These are phyloP conservation scores for Heloderma charlesbogerti DNA, from an alignment of 2,113 vertebrate species.

Conservation along the genomic window DNA sequence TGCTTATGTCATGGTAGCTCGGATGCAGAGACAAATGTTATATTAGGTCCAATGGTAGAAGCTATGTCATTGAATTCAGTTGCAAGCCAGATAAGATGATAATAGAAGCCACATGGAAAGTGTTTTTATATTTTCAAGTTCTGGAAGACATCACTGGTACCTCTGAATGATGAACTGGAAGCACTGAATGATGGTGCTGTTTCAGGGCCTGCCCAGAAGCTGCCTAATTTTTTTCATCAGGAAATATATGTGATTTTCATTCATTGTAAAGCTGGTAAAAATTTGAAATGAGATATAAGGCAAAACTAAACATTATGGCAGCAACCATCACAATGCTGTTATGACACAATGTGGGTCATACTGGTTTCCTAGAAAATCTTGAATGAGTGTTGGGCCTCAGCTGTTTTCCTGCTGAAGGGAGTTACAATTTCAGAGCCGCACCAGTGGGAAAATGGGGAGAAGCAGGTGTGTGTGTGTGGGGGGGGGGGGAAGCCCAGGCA, in stretches of 20 bases:
- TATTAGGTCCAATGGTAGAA: neutral
- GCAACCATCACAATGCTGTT: neutral
- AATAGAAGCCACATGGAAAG: neutral
- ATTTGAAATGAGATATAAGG: neutral
- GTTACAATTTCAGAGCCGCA: neutral
- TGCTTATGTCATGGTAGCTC: neutral
- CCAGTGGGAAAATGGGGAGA: neutral
- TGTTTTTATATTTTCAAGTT: neutral
- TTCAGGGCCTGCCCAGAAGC: too few relatives aligned
- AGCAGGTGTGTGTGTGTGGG: neutral
- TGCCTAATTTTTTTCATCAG: neutral
- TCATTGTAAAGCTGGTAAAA: neutral
- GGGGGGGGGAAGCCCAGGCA: neutral
- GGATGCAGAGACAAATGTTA: neutral
- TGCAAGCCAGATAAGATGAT: neutral
- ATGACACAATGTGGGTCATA: neutral
- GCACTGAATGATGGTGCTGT: too few relatives aligned
- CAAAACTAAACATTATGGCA: neutral
- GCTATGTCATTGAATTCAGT: neutral
- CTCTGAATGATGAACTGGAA: neutral
- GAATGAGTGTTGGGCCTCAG: too few relatives aligned
- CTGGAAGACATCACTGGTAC: neutral
- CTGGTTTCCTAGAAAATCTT: neutral
- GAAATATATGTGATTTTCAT: neutral
- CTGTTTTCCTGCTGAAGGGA: neutral